These are phyloP conservation scores for Diceros bicornis DNA, from an alignment of 2,797 vertebrate species.

Conservation along the genomic window DNA sequence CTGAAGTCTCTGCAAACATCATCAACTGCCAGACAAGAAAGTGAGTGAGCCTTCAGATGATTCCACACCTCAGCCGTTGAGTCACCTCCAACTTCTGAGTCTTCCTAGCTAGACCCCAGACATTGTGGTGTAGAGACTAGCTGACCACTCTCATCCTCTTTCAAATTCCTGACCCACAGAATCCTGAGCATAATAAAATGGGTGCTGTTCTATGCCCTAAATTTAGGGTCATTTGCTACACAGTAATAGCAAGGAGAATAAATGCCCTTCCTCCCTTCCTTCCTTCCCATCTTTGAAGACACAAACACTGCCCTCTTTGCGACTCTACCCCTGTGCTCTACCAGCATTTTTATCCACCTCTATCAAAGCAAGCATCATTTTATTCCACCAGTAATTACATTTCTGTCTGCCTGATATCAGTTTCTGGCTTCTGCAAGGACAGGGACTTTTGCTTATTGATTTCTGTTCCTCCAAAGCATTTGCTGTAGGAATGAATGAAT, in stretches of 20 bases:
- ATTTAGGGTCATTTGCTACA: not conserved
- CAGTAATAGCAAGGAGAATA: not conserved
- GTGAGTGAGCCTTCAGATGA: not conserved
- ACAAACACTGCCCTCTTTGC: not conserved
- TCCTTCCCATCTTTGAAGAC: not conserved
- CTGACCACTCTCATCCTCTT: not conserved
- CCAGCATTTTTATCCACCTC: not conserved
- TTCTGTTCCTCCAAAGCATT: not conserved
- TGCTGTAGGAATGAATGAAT: conserved; percentile 16
- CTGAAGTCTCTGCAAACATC: not conserved
- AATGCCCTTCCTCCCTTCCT: not conserved
- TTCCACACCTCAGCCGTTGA: not conserved
- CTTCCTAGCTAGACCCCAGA: not conserved
- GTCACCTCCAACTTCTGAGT: not conserved
- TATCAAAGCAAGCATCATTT: conserved; percentile 11
- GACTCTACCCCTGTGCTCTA: not conserved
- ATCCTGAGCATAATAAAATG: not conserved
- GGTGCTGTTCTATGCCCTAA: not conserved
- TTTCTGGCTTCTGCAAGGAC: not conserved
- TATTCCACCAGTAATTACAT: not conserved
- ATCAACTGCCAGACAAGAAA: not conserved
- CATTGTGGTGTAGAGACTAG: not conserved
- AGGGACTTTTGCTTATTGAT: not conserved
- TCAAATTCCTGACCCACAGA: not conserved
- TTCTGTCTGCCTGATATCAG: not conserved